phyloP scores from a whole-genome alignment of 2,888 invertebrate species.

The Ennomos quercinarius region DNA sequence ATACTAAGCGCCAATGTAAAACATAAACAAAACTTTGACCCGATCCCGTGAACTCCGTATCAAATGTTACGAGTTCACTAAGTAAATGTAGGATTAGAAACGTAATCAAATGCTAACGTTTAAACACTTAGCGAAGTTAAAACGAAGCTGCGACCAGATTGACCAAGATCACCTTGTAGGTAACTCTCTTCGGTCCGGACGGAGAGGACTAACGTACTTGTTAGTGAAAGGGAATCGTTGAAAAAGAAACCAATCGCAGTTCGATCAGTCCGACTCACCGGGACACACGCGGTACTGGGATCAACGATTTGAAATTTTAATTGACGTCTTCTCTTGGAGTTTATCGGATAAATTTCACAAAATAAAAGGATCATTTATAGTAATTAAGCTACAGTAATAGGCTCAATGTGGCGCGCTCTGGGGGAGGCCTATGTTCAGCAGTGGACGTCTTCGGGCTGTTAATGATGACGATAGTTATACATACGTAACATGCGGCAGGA shows the following conservation, averaged over 20 bases:
- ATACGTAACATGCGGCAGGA: too few species aligned
- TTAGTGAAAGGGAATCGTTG: neutral
- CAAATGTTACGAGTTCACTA: too few species aligned
- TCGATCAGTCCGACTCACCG: neutral
- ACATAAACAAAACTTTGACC: too few species aligned
- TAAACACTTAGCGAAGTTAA: neutral
- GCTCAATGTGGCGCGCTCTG: too few species aligned
- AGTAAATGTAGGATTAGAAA: neutral
- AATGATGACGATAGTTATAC: too few species aligned
- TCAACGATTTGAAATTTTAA: constrained; percentile 15
- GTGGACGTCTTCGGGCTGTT: too few species aligned
- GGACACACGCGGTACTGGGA: neutral
- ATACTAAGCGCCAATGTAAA: too few species aligned
- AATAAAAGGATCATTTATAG: neutral
- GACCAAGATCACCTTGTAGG: constrained; percentile 8
- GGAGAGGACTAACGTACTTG: constrained; percentile 14
- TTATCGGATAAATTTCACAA: neutral
- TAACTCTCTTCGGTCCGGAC: neutral
- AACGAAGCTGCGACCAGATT: neutral
- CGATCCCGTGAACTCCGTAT: too few species aligned
- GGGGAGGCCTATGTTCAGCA: too few species aligned
- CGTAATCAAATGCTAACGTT: neutral
- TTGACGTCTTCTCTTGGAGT: constrained; percentile 9
- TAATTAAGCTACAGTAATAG: too few species aligned
- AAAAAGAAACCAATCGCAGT: constrained; percentile 14